Evolutionary conservation across 2,888 invertebrate genomes (phyloP), one percentile per base, ranked within the genome.

Genomic region (Eristalis pertinax): DNA sequence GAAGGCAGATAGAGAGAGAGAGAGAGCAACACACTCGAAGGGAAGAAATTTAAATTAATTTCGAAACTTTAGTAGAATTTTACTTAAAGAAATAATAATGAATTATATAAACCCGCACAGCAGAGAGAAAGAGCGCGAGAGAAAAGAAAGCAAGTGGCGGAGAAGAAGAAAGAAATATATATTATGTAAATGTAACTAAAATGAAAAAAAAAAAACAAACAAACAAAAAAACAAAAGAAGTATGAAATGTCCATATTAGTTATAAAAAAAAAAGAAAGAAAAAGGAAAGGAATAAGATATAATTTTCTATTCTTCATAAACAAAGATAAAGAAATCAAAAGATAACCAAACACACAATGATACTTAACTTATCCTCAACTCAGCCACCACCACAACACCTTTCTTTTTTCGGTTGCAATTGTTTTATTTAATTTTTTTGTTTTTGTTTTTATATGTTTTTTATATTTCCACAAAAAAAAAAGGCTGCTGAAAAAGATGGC

Each of bases 191-290:
- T 87, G 74, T 83, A 83, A 87, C 75, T 76, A 79, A 83, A 56
- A 43, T 60, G 15, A 43, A 72, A 77, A 7, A 62, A 70, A 76
- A 75, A n/a, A n/a, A n/a, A n/a, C n/a, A n/a, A n/a, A n/a, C n/a
- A n/a, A n/a, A n/a, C n/a, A n/a, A n/a, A 43, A 72, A 77, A 7
- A 62, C 65, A 76, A 75, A 58, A 41, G 78, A 68, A 79, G 75
- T 79, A 58, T 56, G 74, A 68, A 79, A 79, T 79, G 87, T 87
- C 87, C 87, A 87, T 84, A 87, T 87, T 87, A 87, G 86, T 87
- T 76, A 76, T 86, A 78, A 63, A 8, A 56, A 76, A 63, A 29
- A 11, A 26, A 29, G 5, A 38, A 65, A 69, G n/a, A n/a, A 38
- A 60, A 74, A 69, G 50, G 19, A 50, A 50, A 19, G 19, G 41